phyloP scores from a whole-genome alignment of 1,140 invertebrate genomes.

The Drosophila melanogaster region Release_6_plus_ISO1_MT NT_037436.4:721501-722000 shows the following conservation, averaged over 20 bases:
- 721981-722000: slow-evolving; percentile 57
- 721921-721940: slow-evolving; percentile 75
- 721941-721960: slow-evolving; percentile 81
- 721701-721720: neutral
- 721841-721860: slow-evolving; percentile 40
- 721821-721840: slow-evolving; percentile 18
- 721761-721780: neutral
- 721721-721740: neutral
- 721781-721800: neutral
- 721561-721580: slow-evolving; percentile 56
- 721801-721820: slow-evolving; percentile 11
- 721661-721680: neutral
- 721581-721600: slow-evolving; percentile 22
- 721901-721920: slow-evolving; percentile 73
- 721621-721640: neutral
- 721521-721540: slow-evolving; percentile 61
- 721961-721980: slow-evolving; percentile 71
- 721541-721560: slow-evolving; percentile 5
- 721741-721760: neutral
- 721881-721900: slow-evolving; percentile 77
- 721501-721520: slow-evolving; percentile 28
- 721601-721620: slow-evolving; percentile 2
- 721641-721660: slow-evolving; percentile 3
- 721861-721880: slow-evolving; percentile 57
- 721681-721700: neutral